Base-by-base conservation (phyloP, 2,888 invertebrate species). In the Hypolimnas misippus region DNA sequence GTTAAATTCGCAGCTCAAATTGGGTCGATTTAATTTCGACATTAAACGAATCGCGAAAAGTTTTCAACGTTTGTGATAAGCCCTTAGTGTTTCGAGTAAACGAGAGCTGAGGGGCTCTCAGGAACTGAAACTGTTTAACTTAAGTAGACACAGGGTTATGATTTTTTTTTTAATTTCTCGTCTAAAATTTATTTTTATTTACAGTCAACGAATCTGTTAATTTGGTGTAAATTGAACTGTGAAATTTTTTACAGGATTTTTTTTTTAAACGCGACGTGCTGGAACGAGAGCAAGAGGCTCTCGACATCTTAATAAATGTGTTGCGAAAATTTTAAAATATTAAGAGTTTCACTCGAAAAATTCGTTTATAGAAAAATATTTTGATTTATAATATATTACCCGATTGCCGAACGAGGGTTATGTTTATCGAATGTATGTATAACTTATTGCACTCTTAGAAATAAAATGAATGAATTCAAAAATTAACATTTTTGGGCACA, bases 21-120 rank as follows among this genome's bases (percentile, higher is more conserved):
- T 66, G 58, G 54, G 57, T 46, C 67, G 67, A 72, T 72, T 71
- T 66, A 70, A 71, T 70, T 69, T 69, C 59, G 62, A 53, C 70
- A 70, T 66, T 69, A 70, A 68, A 66, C 67, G 70, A 67, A 71
- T 72, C 66, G 71, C 29, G 50, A 57, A 44, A 66, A 71, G 65
- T 66, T 67, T 56, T 56, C 52, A 50, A 49, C 53, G 49, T 52
- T 52, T 52, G 52, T 58, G 58, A 58, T 58, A 58, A 58, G 58
- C 58, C 58, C 42, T 31, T 58, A 52, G 58, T 52, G 42, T 44
- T 38, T n/a, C 12, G 35, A 38, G 35, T 38, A 3, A 12, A 10
- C 44, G 44, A 19, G 4, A 19, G 44, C 44, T 46, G 17, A 46
- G 44, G 12, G 44, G 19, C 44, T 46, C 44, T 46, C 21, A 10